A percentile compares a stretch with the other conserved stretches of the same genome.
Evolutionary conservation across 2,797 vertebrate species (phyloP).

Genomic region (Martes flavigula): DNA sequence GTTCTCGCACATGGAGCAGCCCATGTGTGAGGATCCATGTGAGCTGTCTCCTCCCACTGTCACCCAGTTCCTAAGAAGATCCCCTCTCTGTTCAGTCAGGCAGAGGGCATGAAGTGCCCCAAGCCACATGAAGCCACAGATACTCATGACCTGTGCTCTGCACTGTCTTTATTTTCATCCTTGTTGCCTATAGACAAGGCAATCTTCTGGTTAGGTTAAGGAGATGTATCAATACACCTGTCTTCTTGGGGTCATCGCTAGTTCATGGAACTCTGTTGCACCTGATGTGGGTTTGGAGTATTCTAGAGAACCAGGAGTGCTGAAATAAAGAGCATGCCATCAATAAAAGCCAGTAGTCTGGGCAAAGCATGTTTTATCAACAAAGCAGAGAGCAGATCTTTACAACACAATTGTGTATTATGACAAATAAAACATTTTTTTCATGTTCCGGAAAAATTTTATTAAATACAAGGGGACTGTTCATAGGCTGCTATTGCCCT

Average conservation of each 20-base stretch:
- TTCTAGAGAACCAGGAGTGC: background rate
- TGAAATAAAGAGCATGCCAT: background rate
- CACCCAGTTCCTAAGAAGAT: background rate
- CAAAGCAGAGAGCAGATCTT: background rate
- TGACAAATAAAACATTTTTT: background rate
- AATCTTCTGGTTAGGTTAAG: background rate
- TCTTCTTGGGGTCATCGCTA: background rate
- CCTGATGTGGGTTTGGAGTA: background rate
- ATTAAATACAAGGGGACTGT: background rate
- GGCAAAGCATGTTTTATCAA: background rate
- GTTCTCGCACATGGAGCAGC: fast-evolving
- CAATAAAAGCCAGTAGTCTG: background rate
- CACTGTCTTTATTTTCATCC: background rate
- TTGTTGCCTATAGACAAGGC: background rate
- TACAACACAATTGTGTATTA: background rate
- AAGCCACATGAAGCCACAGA: background rate
- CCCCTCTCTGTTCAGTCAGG: background rate
- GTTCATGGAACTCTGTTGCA: background rate
- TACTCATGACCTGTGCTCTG: background rate
- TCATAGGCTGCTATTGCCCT: background rate
- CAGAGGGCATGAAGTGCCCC: fast-evolving
- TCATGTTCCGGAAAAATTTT: background rate
- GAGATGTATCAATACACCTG: background rate
- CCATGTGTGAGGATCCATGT: fast-evolving
- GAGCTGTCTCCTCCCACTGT: fast-evolving